A percentile compares a stretch with the other conserved stretches of the same genome.
phyloP scores from a whole-genome alignment of 1,140 invertebrate species.

The Dendrolimus kikuchii region DNA sequence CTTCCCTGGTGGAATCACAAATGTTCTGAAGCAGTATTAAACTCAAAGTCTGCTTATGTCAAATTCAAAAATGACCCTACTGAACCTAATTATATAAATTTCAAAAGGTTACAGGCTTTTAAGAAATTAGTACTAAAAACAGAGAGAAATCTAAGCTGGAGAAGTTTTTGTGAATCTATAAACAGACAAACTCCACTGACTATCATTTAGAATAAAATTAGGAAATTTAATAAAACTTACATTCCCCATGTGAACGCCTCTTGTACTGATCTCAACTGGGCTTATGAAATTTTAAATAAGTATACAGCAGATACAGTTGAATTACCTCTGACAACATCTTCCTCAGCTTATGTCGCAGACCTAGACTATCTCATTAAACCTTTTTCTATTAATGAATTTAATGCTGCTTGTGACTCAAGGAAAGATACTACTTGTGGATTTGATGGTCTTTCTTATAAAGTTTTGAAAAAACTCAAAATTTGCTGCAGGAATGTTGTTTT shows the following conservation, averaged over 20 bases:
- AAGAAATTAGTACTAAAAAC: conserved; percentile 15
- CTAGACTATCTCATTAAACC: too few species aligned
- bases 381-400: too few species aligned
- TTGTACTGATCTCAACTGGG: too few species aligned
- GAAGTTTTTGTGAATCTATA: conserved; percentile 8
- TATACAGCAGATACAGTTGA: too few species aligned
- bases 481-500: too few species aligned
- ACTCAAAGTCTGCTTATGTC: conserved; percentile 12
- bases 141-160: conserved; percentile 12
- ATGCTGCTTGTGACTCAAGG: too few species aligned
- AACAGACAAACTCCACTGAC: conserved; percentile 13
- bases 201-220: conserved; percentile 10
- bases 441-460: too few species aligned
- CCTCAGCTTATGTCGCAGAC: too few species aligned
- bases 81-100: conserved; percentile 12
- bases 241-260: not conserved
- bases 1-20: conserved; percentile 20
- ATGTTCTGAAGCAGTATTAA: conserved; percentile 12
- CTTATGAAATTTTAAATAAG: too few species aligned
- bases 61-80: conserved; percentile 15
- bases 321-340: too few species aligned
- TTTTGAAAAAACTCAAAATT: too few species aligned
- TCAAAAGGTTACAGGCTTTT: conserved; percentile 16
- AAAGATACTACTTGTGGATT: too few species aligned
- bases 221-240: conserved; percentile 19